Evolutionary conservation across 92 coral and sea anemone species (phyloP).

Genomic region (Muricea muricata): DNA sequence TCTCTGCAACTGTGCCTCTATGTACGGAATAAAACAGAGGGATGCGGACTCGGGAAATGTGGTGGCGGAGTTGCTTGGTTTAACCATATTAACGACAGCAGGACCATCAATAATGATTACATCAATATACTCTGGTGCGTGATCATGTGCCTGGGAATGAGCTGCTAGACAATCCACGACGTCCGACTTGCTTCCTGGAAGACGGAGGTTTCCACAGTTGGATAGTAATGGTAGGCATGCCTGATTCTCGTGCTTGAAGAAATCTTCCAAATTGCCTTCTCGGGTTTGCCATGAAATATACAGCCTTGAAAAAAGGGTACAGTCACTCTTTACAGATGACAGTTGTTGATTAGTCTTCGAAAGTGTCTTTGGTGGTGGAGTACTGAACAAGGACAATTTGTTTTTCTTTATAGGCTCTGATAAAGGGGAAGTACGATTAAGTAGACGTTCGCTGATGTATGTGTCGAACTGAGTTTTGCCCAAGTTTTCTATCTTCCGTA

Average conservation of each 20-base stretch:
- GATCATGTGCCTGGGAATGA: not conserved
- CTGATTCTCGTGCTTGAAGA: slow-evolving; percentile 69
- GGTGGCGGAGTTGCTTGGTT: not conserved
- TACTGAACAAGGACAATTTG: slow-evolving; percentile 55
- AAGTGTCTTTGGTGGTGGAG: not conserved
- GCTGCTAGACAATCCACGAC: not conserved
- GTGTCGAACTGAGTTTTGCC: slow-evolving; percentile 48
- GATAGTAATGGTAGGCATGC: slow-evolving; percentile 26
- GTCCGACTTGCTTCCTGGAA: slow-evolving; percentile 7
- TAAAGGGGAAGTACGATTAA: slow-evolving; percentile 26
- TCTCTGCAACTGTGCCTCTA: slow-evolving; percentile 22
- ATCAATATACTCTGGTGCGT: not conserved
- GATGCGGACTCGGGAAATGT: not conserved
- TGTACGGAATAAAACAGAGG: slow-evolving; percentile 27
- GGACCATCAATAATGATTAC: not conserved
- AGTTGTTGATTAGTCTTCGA: slow-evolving; percentile 52
- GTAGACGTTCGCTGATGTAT: slow-evolving; percentile 55
- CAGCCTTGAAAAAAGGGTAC: slow-evolving; percentile 62
- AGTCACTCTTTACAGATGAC: slow-evolving; percentile 58
- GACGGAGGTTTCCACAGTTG: not conserved
- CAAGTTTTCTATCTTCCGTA: slow-evolving; percentile 25
- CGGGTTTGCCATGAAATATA: slow-evolving; percentile 64
- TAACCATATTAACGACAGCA: not conserved
- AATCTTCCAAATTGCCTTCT: slow-evolving; percentile 55
- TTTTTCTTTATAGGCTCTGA: slow-evolving; percentile 49